phyloP scores from a whole-genome alignment of 2,888 invertebrate genomes.

The Helleia helle region DNA sequence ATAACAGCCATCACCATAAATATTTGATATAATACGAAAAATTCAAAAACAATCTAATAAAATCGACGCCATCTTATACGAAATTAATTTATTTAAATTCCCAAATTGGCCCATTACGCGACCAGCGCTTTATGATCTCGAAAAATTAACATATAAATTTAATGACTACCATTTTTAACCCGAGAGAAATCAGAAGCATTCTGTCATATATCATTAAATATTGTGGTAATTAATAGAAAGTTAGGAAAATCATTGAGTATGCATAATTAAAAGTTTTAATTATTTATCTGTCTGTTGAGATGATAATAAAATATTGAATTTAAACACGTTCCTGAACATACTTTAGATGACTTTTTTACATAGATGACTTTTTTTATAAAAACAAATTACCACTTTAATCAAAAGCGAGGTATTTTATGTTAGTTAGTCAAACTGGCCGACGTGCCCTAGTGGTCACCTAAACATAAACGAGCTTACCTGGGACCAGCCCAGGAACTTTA shows the following conservation, averaged over 20 bases:
- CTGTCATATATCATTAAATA: conserved; percentile 11
- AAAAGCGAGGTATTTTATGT: too few relatives aligned
- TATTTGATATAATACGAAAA: conserved; percentile 9
- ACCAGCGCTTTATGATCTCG: conserved; percentile 11
- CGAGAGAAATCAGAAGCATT: conserved; percentile 12
- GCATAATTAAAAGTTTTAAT: neutral
- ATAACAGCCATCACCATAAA: conserved; percentile 2
- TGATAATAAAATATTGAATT: neutral
- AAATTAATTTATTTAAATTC: conserved; percentile 12
- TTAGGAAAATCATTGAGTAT: neutral
- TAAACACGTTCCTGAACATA: neutral
- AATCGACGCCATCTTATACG: conserved; percentile 6
- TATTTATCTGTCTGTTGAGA: neutral
- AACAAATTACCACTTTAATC: too few relatives aligned
- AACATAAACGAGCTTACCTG: too few relatives aligned
- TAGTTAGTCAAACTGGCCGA: too few relatives aligned
- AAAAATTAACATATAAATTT: conserved; percentile 12
- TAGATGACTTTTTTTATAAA: too few relatives aligned
- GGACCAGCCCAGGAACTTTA: too few relatives aligned
- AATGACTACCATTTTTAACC: conserved; percentile 7
- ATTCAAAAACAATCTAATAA: conserved; percentile 11
- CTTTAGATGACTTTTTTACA: too few relatives aligned
- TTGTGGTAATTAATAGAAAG: conserved; percentile 8
- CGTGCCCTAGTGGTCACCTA: too few relatives aligned
- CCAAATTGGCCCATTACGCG: conserved; percentile 11